Evolutionary conservation across 2,888 invertebrate species (phyloP).

Genomic region (Cacoxenus indagator): DNA sequence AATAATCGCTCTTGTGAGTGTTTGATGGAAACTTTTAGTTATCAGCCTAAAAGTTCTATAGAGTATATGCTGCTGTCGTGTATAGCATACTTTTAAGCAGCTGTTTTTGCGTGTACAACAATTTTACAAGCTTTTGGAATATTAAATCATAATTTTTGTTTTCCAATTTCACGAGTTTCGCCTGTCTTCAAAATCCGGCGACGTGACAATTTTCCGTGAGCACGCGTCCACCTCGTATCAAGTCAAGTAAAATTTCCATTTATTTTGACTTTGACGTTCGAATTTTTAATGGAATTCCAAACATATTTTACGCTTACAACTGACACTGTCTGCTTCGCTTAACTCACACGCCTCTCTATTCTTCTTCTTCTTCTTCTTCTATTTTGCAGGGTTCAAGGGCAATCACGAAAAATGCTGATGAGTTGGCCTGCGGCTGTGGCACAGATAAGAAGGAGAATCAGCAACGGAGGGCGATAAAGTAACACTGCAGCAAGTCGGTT

Average conservation of each 20-base stretch:
- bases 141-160: background rate
- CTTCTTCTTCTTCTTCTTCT: conserved; percentile 14
- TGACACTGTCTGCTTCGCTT: conserved; percentile 26
- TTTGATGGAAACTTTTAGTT: no score
- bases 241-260: conserved; percentile 50
- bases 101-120: no score
- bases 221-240: background rate
- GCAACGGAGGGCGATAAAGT: conserved; percentile 15
- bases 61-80: no score
- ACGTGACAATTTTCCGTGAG: background rate
- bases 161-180: background rate
- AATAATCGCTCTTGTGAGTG: no score
- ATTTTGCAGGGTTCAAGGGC: conserved; percentile 31
- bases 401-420: conserved; percentile 17
- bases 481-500: conserved; percentile 29
- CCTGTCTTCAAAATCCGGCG: background rate
- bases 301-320: conserved; percentile 50
- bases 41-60: no score
- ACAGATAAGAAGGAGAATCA: conserved; percentile 25
- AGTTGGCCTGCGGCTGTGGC: background rate
- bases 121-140: no score
- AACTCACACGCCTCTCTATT: background rate
- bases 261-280: conserved; percentile 61
- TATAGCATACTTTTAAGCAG: no score
- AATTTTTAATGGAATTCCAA: conserved; percentile 63